Conservation (phyloP, 2,888 invertebrate species). For the Drosophila anomalata region DNA sequence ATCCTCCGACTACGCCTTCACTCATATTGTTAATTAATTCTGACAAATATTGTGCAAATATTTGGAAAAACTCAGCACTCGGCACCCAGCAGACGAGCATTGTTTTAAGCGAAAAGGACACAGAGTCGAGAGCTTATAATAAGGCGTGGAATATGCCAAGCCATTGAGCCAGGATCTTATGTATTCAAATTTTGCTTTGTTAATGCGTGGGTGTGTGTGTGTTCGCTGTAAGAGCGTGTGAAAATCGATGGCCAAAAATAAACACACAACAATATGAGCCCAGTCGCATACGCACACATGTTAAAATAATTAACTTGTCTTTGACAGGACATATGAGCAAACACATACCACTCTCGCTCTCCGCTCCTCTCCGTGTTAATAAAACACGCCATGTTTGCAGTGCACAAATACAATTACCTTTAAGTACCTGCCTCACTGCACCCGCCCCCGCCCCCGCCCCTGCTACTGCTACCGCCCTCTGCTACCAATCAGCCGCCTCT, state of each 20-base stretch:
- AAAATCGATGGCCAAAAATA: slow-evolving; percentile 76
- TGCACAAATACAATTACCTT: slow-evolving; percentile 57
- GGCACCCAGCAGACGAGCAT: slow-evolving; percentile 35
- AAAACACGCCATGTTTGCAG: slow-evolving; percentile 49
- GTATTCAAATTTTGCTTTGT: slow-evolving; percentile 11
- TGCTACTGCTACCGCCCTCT: background rate
- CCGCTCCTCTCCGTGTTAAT: slow-evolving; percentile 30
- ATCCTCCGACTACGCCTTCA: background rate
- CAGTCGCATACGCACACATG: slow-evolving; percentile 34
- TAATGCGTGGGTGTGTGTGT: slow-evolving; percentile 9
- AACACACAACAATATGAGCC: slow-evolving; percentile 47
- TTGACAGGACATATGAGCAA: slow-evolving; percentile 74
- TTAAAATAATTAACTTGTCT: slow-evolving; percentile 79
- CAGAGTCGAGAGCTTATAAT: slow-evolving; percentile 41
- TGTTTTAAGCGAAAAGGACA: slow-evolving; percentile 5
- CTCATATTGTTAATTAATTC: slow-evolving; percentile 74
- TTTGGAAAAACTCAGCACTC: slow-evolving; percentile 54
- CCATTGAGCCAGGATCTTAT: slow-evolving; percentile 33
- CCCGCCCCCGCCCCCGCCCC: background rate
- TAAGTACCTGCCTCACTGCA: slow-evolving; percentile 35
- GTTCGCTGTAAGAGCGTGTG: slow-evolving; percentile 49
- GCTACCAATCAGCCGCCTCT: background rate
- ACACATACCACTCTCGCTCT: slow-evolving; percentile 50
- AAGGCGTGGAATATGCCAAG: slow-evolving; percentile 26
- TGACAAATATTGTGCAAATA: slow-evolving; percentile 75